Evolutionary conservation across 2,888 invertebrate species (phyloP).

Genomic region (Drosophila fungiperda): DNA sequence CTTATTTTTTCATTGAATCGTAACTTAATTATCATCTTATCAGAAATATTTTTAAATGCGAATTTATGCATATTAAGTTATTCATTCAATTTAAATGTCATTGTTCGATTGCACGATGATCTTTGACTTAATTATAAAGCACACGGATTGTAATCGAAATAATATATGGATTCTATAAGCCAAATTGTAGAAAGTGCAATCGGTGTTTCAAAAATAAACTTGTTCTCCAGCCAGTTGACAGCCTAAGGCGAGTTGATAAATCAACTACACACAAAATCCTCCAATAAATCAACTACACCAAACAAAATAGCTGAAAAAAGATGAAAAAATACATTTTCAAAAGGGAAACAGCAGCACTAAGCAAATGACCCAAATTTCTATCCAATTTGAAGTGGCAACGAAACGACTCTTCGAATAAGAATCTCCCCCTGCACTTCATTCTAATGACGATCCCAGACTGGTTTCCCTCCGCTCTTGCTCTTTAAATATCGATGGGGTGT

Average conservation of each 20-base stretch:
- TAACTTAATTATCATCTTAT: background rate
- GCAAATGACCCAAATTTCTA: slow-evolving; percentile 69
- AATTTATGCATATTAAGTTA: background rate
- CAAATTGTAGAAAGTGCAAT: slow-evolving; percentile 14
- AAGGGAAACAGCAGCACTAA: slow-evolving; percentile 31
- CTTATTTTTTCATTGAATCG: background rate
- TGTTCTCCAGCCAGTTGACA: slow-evolving; percentile 24
- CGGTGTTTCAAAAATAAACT: slow-evolving; percentile 56
- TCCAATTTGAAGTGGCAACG: slow-evolving; percentile 42
- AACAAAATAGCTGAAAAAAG: slow-evolving; percentile 25
- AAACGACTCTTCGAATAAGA: slow-evolving; percentile 34
- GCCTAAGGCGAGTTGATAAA: slow-evolving; percentile 64
- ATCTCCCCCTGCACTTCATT: slow-evolving; percentile 21
- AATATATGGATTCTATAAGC: slow-evolving; percentile 9
- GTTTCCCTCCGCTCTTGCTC: slow-evolving; percentile 28
- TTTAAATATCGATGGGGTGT: slow-evolving; percentile 16
- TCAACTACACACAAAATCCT: slow-evolving; percentile 65
- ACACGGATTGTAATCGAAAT: slow-evolving; percentile 20
- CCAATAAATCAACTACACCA: slow-evolving; percentile 65
- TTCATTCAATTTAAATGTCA: background rate
- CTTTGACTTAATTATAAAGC: background rate
- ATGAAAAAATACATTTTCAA: slow-evolving; percentile 17
- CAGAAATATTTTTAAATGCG: background rate
- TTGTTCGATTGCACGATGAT: background rate
- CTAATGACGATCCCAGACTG: slow-evolving; percentile 38